Percentiles rank a stretch among this genome's conserved stretches.
phyloP scores from a whole-genome alignment of 2,113 vertebrate genomes.

The Smithornis capensis region DNA sequence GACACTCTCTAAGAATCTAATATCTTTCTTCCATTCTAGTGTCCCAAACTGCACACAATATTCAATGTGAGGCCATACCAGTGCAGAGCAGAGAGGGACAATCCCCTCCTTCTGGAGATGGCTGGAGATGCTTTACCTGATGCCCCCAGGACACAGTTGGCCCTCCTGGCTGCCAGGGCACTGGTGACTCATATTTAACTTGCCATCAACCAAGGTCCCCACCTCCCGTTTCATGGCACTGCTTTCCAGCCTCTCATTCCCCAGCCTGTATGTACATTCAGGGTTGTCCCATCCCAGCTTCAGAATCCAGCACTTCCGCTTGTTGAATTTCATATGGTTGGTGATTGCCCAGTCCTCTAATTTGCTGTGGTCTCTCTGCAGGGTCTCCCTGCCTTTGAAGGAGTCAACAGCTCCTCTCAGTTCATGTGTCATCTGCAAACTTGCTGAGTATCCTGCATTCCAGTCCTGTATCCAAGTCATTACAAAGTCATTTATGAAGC shows the following conservation, averaged over 20 bases:
- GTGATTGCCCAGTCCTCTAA: neutral
- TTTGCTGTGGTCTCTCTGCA: neutral
- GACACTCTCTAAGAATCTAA: neutral
- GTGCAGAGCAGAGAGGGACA: neutral
- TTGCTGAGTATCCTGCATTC: neutral
- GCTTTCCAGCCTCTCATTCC: neutral
- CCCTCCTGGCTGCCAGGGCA: neutral
- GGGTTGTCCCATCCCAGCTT: neutral
- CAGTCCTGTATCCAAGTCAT: neutral
- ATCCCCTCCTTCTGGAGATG: neutral
- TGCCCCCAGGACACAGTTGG: neutral
- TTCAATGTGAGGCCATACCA: neutral
- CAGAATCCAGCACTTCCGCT: neutral
- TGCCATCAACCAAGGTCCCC: too few species aligned
- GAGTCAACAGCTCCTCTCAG: neutral
- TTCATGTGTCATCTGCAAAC: neutral
- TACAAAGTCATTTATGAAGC: neutral
- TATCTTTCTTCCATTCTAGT: neutral
- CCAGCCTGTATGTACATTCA: neutral
- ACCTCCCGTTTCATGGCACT: neutral
- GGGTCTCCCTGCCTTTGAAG: neutral
- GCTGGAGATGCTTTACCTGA: neutral
- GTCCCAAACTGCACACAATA: neutral
- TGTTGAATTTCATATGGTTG: neutral
- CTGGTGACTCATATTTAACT: neutral